Evolutionary conservation across 2,888 invertebrate genomes (phyloP).

Genomic region (Stenurella melanura): DNA sequence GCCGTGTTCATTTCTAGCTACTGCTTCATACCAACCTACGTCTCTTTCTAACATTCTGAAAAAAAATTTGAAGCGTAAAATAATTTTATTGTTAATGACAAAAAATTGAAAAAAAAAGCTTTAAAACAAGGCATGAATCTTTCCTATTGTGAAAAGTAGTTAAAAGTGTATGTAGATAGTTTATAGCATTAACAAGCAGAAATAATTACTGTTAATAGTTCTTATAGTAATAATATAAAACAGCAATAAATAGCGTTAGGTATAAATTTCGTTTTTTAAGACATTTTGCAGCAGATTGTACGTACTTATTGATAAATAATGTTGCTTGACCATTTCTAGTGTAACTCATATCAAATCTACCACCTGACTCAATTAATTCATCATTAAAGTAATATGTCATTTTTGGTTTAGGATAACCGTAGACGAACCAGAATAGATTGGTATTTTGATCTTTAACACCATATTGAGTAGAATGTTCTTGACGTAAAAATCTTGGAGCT

Average conservation of each 20-base stretch:
- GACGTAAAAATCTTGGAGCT: conserved; percentile 90
- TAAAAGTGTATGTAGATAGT: too few relatives aligned
- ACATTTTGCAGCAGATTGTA: conserved; percentile 29
- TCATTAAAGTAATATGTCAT: conserved; percentile 93
- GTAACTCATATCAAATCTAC: conserved; percentile 90
- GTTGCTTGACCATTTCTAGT: conserved; percentile 94
- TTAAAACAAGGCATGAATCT: not conserved
- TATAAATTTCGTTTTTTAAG: not conserved
- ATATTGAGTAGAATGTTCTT: conserved; percentile 90
- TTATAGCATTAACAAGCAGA: not conserved
- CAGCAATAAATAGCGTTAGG: conserved; percentile 3
- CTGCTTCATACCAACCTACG: conserved; percentile 95
- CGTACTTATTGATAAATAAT: conserved; percentile 89
- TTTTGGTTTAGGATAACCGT: conserved; percentile 96
- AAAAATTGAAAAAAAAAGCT: not conserved
- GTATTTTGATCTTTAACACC: conserved; percentile 94
- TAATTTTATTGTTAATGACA: not conserved
- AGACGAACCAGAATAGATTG: conserved; percentile 94
- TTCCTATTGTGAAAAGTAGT: too few relatives aligned
- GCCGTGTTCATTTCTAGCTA: conserved; percentile 95
- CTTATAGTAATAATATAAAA: not conserved
- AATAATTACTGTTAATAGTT: not conserved
- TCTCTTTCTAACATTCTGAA: conserved; percentile 90
- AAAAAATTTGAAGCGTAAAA: conserved; percentile 22
- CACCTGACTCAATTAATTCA: conserved; percentile 86